A percentile compares a stretch with the other conserved stretches of the same genome.
phyloP scores from a whole-genome alignment of 2,113 vertebrate species.

The Coturnix japonica region DNA sequence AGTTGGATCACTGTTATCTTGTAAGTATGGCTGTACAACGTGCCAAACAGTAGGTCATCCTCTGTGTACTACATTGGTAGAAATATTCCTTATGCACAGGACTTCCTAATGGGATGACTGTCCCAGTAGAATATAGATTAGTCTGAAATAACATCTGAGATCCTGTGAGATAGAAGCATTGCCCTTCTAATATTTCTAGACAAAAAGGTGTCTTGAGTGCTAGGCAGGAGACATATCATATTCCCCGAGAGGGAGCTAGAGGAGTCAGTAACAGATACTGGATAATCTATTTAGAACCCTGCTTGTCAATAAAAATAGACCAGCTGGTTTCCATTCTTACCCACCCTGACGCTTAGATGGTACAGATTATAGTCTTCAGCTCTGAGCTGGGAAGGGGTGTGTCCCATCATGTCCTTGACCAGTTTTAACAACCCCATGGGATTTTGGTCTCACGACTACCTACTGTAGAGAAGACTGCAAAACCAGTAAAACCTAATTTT shows the following conservation, averaged over 20 bases:
- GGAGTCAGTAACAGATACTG: background rate
- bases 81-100: background rate
- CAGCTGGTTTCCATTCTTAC: background rate
- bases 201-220: background rate
- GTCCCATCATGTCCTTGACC: background rate
- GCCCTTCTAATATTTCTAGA: background rate
- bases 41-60: background rate
- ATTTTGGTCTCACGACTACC: background rate
- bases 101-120: background rate
- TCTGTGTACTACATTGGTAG: background rate
- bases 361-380: background rate
- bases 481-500: background rate
- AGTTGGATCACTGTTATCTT: background rate
- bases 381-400: background rate
- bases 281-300: background rate
- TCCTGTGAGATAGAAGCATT: background rate
- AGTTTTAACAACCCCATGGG: fast-evolving
- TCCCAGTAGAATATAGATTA: background rate
- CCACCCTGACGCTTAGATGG: fast-evolving
- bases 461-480: background rate
- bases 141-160: background rate
- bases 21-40: fast-evolving
- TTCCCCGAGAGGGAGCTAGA: background rate
- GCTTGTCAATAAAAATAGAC: background rate
- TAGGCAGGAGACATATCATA: background rate